phyloP scores from a whole-genome alignment of 2,113 vertebrate genomes.

The Aplodontia rufa region DNA sequence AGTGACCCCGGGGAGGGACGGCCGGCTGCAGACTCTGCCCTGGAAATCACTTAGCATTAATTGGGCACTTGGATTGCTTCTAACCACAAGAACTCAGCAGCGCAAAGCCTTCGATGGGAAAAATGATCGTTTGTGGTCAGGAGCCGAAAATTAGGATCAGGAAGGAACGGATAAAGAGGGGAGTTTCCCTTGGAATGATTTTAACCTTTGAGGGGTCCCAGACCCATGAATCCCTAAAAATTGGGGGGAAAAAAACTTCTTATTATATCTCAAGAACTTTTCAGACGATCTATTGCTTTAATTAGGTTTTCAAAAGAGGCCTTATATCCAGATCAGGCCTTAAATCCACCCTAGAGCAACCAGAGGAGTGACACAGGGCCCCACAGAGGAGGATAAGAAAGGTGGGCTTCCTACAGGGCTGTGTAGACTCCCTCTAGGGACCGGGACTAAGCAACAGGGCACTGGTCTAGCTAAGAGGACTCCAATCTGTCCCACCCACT shows the following conservation, averaged over 20 bases:
- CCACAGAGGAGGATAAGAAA: neutral
- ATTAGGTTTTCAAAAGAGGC: neutral
- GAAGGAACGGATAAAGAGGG: neutral
- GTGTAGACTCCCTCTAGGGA: neutral
- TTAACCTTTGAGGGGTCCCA: neutral
- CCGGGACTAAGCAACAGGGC: accelerated
- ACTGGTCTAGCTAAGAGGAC: neutral
- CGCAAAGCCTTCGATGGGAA: accelerated
- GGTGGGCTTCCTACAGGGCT: neutral
- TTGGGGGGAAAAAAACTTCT: too few species aligned
- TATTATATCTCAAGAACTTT: neutral
- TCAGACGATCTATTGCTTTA: neutral
- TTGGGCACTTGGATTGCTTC: accelerated
- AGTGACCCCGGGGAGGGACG: neutral
- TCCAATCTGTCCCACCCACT: neutral
- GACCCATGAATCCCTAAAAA: neutral
- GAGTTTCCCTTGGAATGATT: neutral
- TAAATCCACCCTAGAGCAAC: neutral
- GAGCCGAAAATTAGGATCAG: neutral
- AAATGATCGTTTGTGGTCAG: neutral
- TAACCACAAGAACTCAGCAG: neutral
- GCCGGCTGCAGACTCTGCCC: neutral
- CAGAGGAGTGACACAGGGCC: accelerated
- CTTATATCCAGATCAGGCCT: neutral
- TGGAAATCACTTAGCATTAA: neutral